A percentile compares a stretch with the other conserved stretches of the same genome.
These are phyloP conservation scores for Pseudopleuronectes americanus DNA, from an alignment of 2,797 vertebrate species.

Conservation along the genomic window DNA sequence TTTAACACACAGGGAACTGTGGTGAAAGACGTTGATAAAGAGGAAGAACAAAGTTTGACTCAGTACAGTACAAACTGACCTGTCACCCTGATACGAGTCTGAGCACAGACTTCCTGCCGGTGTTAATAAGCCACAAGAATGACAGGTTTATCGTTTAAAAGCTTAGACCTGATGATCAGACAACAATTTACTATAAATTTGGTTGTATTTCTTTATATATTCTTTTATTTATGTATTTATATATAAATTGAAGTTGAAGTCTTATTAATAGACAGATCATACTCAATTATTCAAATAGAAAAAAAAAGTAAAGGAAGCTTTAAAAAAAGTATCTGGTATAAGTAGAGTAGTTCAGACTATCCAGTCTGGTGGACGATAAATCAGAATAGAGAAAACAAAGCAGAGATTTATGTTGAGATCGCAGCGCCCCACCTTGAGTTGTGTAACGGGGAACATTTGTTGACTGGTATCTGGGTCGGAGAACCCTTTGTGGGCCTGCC, in stretches of 20 bases:
- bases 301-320: too few relatives aligned
- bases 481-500: slow-evolving; percentile 61
- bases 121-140: too few relatives aligned
- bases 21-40: slow-evolving; percentile 7
- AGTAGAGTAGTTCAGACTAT: too few relatives aligned
- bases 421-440: slow-evolving; percentile 35
- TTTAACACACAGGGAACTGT: too few relatives aligned
- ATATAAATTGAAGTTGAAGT: too few relatives aligned
- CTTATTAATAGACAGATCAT: too few relatives aligned
- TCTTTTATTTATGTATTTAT: too few relatives aligned
- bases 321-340: not conserved
- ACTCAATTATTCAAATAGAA: too few relatives aligned
- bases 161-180: too few relatives aligned
- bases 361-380: not conserved
- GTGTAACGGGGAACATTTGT: slow-evolving; percentile 59
- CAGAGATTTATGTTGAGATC: slow-evolving; percentile 6
- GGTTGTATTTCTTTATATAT: too few relatives aligned
- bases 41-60: slow-evolving; percentile 37
- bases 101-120: not conserved
- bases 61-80: slow-evolving; percentile 13
- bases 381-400: not conserved
- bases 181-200: too few relatives aligned
- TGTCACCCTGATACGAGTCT: slow-evolving; percentile 10
- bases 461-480: slow-evolving; percentile 67
- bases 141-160: too few relatives aligned